Base-by-base conservation (phyloP, 1,140 invertebrate species). In the Panagrolaimus sp. region DNA sequence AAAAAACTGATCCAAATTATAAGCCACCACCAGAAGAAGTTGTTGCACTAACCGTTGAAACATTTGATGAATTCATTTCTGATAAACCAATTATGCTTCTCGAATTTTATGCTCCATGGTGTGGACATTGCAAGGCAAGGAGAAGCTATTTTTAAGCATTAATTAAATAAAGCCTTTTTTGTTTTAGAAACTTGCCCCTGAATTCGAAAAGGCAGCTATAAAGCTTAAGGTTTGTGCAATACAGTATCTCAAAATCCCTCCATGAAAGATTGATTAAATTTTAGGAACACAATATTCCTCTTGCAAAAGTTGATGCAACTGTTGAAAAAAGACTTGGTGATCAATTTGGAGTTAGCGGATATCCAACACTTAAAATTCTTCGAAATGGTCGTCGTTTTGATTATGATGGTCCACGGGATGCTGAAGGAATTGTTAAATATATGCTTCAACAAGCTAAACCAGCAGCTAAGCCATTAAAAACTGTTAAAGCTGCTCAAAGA, bases 301-400 rank as follows among this genome's bases (percentile, higher is more conserved):
- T 87, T 43, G 85, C 82, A 43, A 87, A 87, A 78, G 83, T 87
- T n/a, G 87, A 80, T 48, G 87, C 87, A 0, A 86, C 88, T 65
- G 88, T 96, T 75, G 92, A 91, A 0, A 87, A 89, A 81, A 78
- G 88, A 72, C 79, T 96, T 2, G 92, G 92, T 0, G 87, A 90
- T 5, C 89, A 92, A 71, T 87, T 96, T 23, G 92, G 90, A 51
- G 82, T 87, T 16, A 75, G 68, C 25, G 86, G 85, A 27, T 87
- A 84, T 74, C 86, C 86, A 20, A 86, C 86, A 0, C 25, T 82
- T 25, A 78, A 85, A 67, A 75, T 86, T 16, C 84, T 87, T 68
- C 79, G 87, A 20, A 81, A 84, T 70, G 86, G 86, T n/a, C 78
- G 82, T 53, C 77, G 82, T 20, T 86, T 85, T 72, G 81, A 86